phyloP scores from a whole-genome alignment of 2,888 invertebrate genomes.

The Hydropsyche betteni region DNA sequence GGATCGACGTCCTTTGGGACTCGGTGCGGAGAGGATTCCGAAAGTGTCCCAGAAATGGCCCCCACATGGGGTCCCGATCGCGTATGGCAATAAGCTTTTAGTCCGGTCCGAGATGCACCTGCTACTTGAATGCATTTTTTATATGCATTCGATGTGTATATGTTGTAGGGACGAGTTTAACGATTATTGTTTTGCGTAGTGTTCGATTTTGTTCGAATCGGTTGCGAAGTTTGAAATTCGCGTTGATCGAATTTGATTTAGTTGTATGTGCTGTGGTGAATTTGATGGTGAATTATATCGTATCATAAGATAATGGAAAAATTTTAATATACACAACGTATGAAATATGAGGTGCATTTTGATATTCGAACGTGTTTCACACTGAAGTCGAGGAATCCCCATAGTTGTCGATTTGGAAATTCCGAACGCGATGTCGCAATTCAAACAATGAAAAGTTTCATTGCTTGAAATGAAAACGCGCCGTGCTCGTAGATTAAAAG shows the following conservation, averaged over 20 bases:
- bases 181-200: too few relatives aligned
- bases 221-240: too few relatives aligned
- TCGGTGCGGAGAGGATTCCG: not conserved
- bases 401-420: too few relatives aligned
- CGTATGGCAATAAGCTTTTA: conserved; percentile 37
- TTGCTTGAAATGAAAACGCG: conserved; percentile 30
- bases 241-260: too few relatives aligned
- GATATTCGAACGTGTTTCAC: too few relatives aligned
- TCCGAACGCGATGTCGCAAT: not conserved
- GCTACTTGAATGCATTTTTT: conserved; percentile 39
- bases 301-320: too few relatives aligned
- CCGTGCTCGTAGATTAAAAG: conserved; percentile 26
- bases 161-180: not conserved
- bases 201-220: too few relatives aligned
- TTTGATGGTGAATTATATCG: too few relatives aligned
- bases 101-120: conserved; percentile 31
- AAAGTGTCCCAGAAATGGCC: conserved; percentile 30
- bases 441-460: conserved; percentile 31
- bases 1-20: not conserved
- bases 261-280: too few relatives aligned
- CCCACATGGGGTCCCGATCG: conserved; percentile 23
- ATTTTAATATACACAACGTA: too few relatives aligned
- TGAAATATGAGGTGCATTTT: too few relatives aligned
- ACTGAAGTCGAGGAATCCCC: too few relatives aligned
- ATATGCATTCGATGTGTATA: conserved; percentile 12